Evolutionary conservation across 2,113 vertebrate genomes (phyloP), one percentile per base, ranked within the genome.

Genomic region (Pipra filicauda): DNA sequence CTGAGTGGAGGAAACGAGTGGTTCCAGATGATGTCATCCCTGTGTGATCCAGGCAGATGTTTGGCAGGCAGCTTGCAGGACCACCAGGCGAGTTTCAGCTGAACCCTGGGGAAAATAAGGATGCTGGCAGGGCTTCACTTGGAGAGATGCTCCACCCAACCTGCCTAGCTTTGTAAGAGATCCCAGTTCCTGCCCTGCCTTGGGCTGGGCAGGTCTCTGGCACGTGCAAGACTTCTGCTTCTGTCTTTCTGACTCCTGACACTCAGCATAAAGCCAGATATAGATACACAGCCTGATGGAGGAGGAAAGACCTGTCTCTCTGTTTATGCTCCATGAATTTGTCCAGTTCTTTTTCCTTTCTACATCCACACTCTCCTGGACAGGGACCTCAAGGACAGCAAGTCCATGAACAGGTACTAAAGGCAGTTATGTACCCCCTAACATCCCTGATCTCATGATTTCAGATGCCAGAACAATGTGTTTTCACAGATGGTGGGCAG

Each of bases 1-100:
- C 87, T 41, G 85, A 59, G 74, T 35, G 0, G 4, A 85, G 74
- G 77, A 62, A 72, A 39, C 44, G 49, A 84, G 26, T 39, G 1
- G 7, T 67, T 96, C 92, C 95, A 96, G 57, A 46, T 91, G 16
- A 88, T 41, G 82, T 95, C 94, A 96, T 51, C 64, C 12, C 27
- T 78, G 88, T 62, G 84, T 28, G 88, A 44, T 89, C 89, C 77
- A 84, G 96, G 46, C 85, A 91, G 94, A 88, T 88, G 92, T 86
- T 89, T 93, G 94, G 94, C 88, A 95, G 74, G 57, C 88, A 49
- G 85, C 75, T 22, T 8, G 2, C 57, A 66, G 77, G 84, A 49
- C 94, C 31, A 77, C 95, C 89, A 61, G 92, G 66, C 23, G 9
- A 9, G 57, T 35, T 93, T 21, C 85, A 83, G 81, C 89, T 0